phyloP scores from a whole-genome alignment of 1,140 invertebrate species.

The Drosophila ohnishii region DNA sequence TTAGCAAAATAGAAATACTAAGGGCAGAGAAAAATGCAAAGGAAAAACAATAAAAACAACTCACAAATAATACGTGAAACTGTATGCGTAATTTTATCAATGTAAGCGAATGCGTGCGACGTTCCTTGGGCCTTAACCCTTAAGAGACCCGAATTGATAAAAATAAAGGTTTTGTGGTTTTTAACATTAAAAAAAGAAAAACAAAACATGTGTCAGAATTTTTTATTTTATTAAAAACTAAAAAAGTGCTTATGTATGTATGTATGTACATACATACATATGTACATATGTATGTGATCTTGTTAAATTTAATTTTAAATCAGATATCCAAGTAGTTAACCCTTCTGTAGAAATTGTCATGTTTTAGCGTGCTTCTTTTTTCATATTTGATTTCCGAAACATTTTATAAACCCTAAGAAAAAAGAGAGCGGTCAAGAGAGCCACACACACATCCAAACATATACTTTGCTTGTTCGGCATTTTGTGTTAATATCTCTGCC shows the following conservation, averaged over 20 bases:
- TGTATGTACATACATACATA: too few species aligned
- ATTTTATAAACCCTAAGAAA: slow-evolving; percentile 10
- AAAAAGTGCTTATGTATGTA: too few species aligned
- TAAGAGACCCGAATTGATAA: slow-evolving; percentile 21
- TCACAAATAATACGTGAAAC: slow-evolving; percentile 25
- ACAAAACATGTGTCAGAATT: too few species aligned
- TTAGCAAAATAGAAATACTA: slow-evolving; percentile 35
- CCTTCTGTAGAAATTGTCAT: slow-evolving; percentile 16
- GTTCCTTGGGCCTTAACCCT: slow-evolving; percentile 36
- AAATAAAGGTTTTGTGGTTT: slow-evolving; percentile 14
- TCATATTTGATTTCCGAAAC: background rate
- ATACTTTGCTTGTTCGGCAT: slow-evolving; percentile 43
- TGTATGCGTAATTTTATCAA: slow-evolving; percentile 17
- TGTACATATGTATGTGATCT: background rate
- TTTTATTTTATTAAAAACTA: too few species aligned
- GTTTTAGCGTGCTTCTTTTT: background rate
- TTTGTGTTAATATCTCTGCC: slow-evolving; percentile 37
- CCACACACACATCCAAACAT: slow-evolving; percentile 1
- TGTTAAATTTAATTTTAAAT: background rate
- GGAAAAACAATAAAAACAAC: slow-evolving; percentile 5
- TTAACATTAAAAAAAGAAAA: background rate
- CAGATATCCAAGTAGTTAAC: slow-evolving; percentile 2
- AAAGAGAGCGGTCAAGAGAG: slow-evolving; percentile 27
- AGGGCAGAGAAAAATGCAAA: slow-evolving; percentile 17
- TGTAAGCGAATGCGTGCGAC: slow-evolving; percentile 3